phyloP scores from a whole-genome alignment of 37 sponge, comb jelly and placozoan species.

The Mnemiopsis leidyi region DNA sequence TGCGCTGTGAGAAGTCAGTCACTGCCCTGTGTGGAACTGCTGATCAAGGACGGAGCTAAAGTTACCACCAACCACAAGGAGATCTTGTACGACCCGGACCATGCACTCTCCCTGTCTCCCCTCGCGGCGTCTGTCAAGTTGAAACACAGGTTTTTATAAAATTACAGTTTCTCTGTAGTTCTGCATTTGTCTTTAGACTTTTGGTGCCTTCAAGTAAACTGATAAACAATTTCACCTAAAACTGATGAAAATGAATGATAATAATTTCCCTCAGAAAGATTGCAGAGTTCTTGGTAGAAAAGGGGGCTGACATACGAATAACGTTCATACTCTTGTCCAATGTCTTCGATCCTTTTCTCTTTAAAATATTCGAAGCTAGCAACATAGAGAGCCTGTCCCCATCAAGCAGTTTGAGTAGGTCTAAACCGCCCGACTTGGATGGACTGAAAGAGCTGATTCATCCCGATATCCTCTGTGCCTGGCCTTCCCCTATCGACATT shows the following conservation, averaged over 20 bases:
- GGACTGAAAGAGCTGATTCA: slow-evolving; percentile 63
- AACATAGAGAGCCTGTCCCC: slow-evolving; percentile 38
- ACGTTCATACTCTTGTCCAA: slow-evolving; percentile 62
- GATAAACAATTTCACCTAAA: too few relatives aligned
- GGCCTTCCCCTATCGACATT: slow-evolving; percentile 62
- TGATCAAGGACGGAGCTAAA: slow-evolving; percentile 59
- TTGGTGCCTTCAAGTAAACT: too few relatives aligned
- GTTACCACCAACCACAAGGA: slow-evolving; percentile 61
- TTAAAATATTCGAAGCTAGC: slow-evolving; percentile 58
- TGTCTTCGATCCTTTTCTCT: slow-evolving; percentile 60
- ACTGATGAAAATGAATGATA: background rate
- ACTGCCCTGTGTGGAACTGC: slow-evolving; percentile 23
- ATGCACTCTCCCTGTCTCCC: slow-evolving; percentile 30
- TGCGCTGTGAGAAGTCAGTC: slow-evolving; percentile 53
- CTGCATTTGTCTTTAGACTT: too few relatives aligned
- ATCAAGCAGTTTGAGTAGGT: slow-evolving; percentile 39
- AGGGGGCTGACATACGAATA: slow-evolving; percentile 52
- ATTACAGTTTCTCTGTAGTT: too few relatives aligned
- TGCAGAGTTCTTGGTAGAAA: slow-evolving; percentile 60
- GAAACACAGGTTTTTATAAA: slow-evolving; percentile 63
- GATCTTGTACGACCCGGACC: slow-evolving; percentile 50
- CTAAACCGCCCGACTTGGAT: slow-evolving; percentile 58
- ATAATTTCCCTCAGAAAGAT: background rate
- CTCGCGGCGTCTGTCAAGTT: slow-evolving; percentile 58
- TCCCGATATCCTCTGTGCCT: slow-evolving; percentile 50